Base-by-base conservation (phyloP, 35 echinoderm and acorn worm genomes). In the Lytechinus pictus region DNA sequence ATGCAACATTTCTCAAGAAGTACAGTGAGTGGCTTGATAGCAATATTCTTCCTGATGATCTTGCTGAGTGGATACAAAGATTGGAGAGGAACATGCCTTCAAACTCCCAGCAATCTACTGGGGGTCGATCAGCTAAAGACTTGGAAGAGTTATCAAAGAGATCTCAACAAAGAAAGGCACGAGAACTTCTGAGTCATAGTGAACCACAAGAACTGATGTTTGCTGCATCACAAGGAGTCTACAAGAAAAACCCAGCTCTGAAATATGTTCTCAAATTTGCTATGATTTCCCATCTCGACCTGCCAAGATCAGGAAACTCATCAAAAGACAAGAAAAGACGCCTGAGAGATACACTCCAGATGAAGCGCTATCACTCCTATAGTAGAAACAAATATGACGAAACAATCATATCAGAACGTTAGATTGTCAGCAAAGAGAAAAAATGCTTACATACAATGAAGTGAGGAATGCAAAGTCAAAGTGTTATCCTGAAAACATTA, bases 341-440 rank as follows among this genome's bases (percentile, higher is more conserved):
- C 95, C 87, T 29, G 95, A 96, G 66, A 9, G 9, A 8, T 96
- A 51, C 95, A 93, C 89, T n/a, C 9, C 91, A 28, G 56, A 86
- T 94, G 91, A 94, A 44, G 95, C 95, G 29, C 87, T 94, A 60
- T 94, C 91, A 53, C 66, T 96, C 56, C 51, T 96, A 54, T n/a
- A n/a, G 61, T 94, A 58, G 92, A 86, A 92, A 52, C 92, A 93
- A 90, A 52, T 28, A 94, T 96, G 55, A 86, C 91, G 7, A 96
- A 94, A 55, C 93, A 94, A 95, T 96, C 94, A 97, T 79, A 52
- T 24, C 86, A 91, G n/a, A n/a, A n/a, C n/a, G n/a, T n/a, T n/a
- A n/a, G n/a, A n/a, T n/a, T n/a, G n/a, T n/a, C n/a, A n/a, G 96
- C 87, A 57, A 95, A 97, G 94, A 54, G 94, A 87, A 97, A 97